Conservation (phyloP, 2,797 vertebrate species). For the Streptopelia turtur region DNA sequence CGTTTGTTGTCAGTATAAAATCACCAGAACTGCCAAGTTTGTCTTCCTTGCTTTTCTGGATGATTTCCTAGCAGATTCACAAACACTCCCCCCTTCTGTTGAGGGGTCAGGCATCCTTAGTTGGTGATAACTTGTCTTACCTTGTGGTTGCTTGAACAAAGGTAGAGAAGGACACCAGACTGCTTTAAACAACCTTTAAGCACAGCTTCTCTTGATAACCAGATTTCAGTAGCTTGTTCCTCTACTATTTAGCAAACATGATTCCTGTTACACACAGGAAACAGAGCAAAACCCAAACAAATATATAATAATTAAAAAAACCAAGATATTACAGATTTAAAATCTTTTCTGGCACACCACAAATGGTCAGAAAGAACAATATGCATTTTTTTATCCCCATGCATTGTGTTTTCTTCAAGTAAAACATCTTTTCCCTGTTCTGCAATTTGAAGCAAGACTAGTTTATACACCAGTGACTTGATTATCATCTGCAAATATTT, state of each 20-base stretch:
- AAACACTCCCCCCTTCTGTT: neutral
- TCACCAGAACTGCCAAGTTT: neutral
- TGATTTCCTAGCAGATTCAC: neutral
- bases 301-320: neutral
- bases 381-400: neutral
- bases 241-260: neutral
- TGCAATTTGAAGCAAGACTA: neutral
- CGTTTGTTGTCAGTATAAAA: neutral
- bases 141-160: neutral
- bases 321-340: fast-evolving
- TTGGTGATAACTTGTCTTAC: neutral
- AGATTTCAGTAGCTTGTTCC: neutral
- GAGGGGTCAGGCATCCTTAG: neutral
- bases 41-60: neutral
- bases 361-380: neutral
- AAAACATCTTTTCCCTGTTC: neutral
- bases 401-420: neutral
- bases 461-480: neutral
- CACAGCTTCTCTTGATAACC: neutral
- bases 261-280: neutral
- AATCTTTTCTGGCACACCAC: neutral
- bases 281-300: neutral
- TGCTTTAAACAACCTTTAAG: neutral
- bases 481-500: neutral
- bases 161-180: neutral